Percentiles rank a stretch among this genome's conserved stretches.
These are phyloP conservation scores for Hypomecis punctinalis DNA, from an alignment of 2,888 invertebrate species.

Conservation along the genomic window DNA sequence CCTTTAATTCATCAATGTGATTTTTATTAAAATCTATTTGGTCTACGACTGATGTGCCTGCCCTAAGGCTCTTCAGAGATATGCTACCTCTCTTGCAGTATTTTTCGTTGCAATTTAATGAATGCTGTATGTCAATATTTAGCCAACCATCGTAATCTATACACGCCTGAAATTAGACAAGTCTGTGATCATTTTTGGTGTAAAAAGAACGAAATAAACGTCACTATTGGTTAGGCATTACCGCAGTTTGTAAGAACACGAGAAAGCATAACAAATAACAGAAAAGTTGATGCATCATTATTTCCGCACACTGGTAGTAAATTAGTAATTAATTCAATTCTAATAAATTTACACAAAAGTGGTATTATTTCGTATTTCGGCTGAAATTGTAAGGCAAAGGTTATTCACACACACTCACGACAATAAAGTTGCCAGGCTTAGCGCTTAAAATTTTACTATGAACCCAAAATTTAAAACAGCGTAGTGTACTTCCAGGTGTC, in stretches of 20 bases:
- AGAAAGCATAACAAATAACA: constrained; percentile 28
- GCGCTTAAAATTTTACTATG: too few relatives aligned
- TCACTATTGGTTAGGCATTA: constrained; percentile 29
- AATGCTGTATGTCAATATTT: constrained; percentile 89
- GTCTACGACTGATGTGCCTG: constrained; percentile 86
- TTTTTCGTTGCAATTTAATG: constrained; percentile 82
- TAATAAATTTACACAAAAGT: too few relatives aligned
- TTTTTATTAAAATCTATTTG: constrained; percentile 85
- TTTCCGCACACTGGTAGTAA: background rate
- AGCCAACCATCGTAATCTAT: constrained; percentile 91
- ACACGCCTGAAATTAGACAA: constrained; percentile 56
- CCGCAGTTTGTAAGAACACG: constrained; percentile 50
- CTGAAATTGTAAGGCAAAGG: too few relatives aligned
- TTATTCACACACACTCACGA: too few relatives aligned
- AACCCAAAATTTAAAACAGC: too few relatives aligned
- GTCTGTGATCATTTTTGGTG: background rate
- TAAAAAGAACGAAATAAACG: background rate
- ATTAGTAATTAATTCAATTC: background rate
- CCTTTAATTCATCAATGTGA: constrained; percentile 85
- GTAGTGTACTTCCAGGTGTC: too few relatives aligned
- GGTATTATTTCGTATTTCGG: too few relatives aligned
- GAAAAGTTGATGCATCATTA: background rate
- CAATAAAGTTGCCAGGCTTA: too few relatives aligned
- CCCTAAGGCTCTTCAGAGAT: constrained; percentile 88
- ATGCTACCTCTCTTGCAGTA: constrained; percentile 89